phyloP scores from a whole-genome alignment of 2,888 invertebrate species.

The Serrognathus titanus region DNA sequence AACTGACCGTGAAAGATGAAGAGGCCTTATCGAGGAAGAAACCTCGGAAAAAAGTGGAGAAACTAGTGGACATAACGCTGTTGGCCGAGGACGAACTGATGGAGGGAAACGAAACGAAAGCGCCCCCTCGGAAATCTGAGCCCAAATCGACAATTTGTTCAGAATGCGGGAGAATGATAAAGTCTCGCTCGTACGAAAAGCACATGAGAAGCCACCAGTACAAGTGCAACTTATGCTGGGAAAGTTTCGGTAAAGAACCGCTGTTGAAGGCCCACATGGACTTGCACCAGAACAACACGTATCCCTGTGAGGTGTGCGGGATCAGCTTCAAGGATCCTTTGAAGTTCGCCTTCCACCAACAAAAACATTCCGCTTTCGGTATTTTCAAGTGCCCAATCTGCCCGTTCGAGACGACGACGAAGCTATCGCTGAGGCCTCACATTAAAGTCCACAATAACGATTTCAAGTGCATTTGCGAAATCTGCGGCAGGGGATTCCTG shows the following conservation, averaged over 20 bases:
- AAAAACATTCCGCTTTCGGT: constrained; percentile 40
- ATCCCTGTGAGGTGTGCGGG: constrained; percentile 42
- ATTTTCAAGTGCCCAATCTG: constrained; percentile 44
- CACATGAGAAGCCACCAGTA: constrained; percentile 11
- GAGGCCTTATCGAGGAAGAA: neutral
- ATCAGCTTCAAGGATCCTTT: constrained; percentile 41
- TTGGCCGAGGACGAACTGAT: neutral
- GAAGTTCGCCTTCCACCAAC: constrained; percentile 42
- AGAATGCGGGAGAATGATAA: constrained; percentile 22
- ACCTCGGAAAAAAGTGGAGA: neutral
- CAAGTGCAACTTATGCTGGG: constrained; percentile 44
- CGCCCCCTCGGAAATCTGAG: neutral
- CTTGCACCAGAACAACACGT: constrained; percentile 41
- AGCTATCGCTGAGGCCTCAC: constrained; percentile 23
- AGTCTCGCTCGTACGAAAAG: constrained; percentile 16
- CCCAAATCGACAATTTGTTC: constrained; percentile 16
- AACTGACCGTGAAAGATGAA: neutral
- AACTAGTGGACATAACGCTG: neutral
- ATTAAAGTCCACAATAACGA: constrained; percentile 26
- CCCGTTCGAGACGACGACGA: constrained; percentile 33
- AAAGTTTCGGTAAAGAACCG: constrained; percentile 38
- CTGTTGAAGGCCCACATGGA: constrained; percentile 42
- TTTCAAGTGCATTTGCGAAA: constrained; percentile 32
- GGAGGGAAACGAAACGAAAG: neutral
- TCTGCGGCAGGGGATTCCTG: constrained; percentile 37